A percentile compares a stretch with the other conserved stretches of the same genome.
These are phyloP conservation scores for Altica lythri DNA, from an alignment of 2,888 invertebrate species.

Conservation along the genomic window DNA sequence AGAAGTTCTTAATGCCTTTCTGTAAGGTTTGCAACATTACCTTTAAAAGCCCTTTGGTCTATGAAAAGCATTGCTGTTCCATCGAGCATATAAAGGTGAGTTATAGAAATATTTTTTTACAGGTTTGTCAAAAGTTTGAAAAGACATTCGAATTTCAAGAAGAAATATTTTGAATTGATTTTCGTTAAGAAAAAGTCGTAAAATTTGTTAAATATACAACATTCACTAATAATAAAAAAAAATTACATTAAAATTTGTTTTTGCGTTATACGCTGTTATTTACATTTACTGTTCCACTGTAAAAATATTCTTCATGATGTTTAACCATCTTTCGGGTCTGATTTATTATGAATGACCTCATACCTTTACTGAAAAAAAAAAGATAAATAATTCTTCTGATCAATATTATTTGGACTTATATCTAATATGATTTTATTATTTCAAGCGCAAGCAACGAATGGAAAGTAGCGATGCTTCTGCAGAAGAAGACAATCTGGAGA, in stretches of 20 bases:
- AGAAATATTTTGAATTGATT: too few relatives aligned
- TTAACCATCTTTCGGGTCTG: conserved; percentile 25
- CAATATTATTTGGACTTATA: neutral
- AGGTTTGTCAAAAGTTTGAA: too few relatives aligned
- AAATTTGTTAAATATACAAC: neutral
- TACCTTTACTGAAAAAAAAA: conserved; percentile 1
- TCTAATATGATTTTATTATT: too few relatives aligned
- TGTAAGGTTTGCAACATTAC: conserved; percentile 77
- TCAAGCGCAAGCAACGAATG: conserved; percentile 64
- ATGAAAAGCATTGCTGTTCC: conserved; percentile 82
- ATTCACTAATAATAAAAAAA: neutral
- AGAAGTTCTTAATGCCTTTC: conserved; percentile 81
- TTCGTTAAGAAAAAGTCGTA: too few relatives aligned
- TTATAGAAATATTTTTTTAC: conserved; percentile 22
- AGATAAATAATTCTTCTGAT: neutral
- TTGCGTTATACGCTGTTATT: too few relatives aligned
- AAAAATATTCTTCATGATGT: conserved; percentile 13
- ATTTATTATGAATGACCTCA: conserved; percentile 13
- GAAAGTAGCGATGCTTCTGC: conserved; percentile 61
- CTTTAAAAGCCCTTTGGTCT: conserved; percentile 84
- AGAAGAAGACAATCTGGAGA: conserved; percentile 76
- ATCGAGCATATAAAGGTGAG: conserved; percentile 79
- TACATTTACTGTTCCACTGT: too few relatives aligned
- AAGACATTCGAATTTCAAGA: too few relatives aligned
- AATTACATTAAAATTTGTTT: neutral